Evolutionary conservation across 37 sponge, comb jelly and placozoan genomes (phyloP), one percentile per base, ranked within the genome.

Genomic region (Beroe forskalii): DNA sequence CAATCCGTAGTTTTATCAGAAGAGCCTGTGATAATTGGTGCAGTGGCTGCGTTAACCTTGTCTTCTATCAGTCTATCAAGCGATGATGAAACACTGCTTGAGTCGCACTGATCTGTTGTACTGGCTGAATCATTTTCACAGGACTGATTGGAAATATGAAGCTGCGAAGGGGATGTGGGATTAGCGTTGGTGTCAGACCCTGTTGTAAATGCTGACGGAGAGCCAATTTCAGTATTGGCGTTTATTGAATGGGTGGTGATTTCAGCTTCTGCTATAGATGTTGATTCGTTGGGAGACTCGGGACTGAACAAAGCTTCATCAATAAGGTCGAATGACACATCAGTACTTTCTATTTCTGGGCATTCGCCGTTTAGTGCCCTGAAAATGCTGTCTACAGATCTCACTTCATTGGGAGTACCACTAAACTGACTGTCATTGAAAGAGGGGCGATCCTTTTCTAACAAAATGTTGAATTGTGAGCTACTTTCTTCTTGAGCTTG

Each of bases 221-320:
- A 48, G 6, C 55, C 55, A 48, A 48, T 48, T 48, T 48, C 12
- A n/a, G n/a, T n/a, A n/a, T n/a, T n/a, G n/a, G n/a, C n/a, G n/a
- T n/a, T n/a, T n/a, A n/a, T n/a, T n/a, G n/a, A n/a, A n/a, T n/a
- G n/a, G n/a, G n/a, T n/a, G n/a, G n/a, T n/a, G n/a, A n/a, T n/a
- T n/a, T n/a, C n/a, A n/a, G n/a, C n/a, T n/a, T n/a, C n/a, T n/a
- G n/a, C n/a, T n/a, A n/a, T n/a, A n/a, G n/a, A n/a, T 23, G 66
- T 28, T 6, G 66, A 63, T 63, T 19, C 24, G 20, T 63, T 63
- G 1, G 72, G 72, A 3, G 72, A 32, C 12, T 27, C 27, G 19
- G 72, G 72, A 69, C 72, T 69, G 72, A 69, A 69, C 3, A 69
- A 14, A 36, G 72, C 28, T 4, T 69, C 72, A 32, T 69, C 72